Base-by-base conservation (phyloP, 2,888 invertebrate genomes). In the Tenthredo mesomela region DNA sequence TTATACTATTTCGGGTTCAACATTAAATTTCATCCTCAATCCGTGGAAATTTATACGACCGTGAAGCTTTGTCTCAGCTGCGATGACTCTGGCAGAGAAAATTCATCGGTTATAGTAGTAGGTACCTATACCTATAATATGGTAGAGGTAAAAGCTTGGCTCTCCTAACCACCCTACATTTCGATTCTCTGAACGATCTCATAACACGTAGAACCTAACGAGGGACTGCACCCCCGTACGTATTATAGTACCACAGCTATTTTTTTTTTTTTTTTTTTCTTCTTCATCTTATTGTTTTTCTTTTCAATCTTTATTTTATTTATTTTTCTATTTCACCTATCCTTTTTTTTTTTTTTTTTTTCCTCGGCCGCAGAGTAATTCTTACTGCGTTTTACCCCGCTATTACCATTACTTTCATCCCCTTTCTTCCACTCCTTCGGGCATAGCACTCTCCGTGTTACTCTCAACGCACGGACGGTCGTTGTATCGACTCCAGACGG, bases 61-160 rank as follows among this genome's bases (percentile, higher is more conserved):
- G 54, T 54, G 29, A 50, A 77, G 77, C 47, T 80, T 58, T 61
- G 82, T 85, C 73, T 47, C 80, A 82, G 43, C 84, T 65, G 47
- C 85, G 50, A 77, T 82, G 89, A 88, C 87, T 88, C 86, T 86
- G 89, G 89, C 88, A 85, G 86, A 87, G 88, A 89, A 91, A 90
- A 90, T 91, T 88, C 90, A 90, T 5, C 61, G 54, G 37, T 4
- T n/a, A 37, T n/a, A n/a, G n/a, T n/a, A n/a, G n/a, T n/a, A n/a
- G n/a, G n/a, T n/a, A n/a, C n/a, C n/a, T n/a, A 2, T 7, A 37
- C 37, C 37, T 37, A 29, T 2, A 29, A 15, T 37, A 82, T 29
- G 61, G 50, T 33, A 7, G 25, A n/a, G 70, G 77, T 25, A 78
- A 78, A 50, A 78, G 61, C 65, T 80, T 65, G 58, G 65, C 47